Evolutionary conservation across 2,888 invertebrate species (phyloP).

Genomic region (Acanthosepion pharaonis): DNA sequence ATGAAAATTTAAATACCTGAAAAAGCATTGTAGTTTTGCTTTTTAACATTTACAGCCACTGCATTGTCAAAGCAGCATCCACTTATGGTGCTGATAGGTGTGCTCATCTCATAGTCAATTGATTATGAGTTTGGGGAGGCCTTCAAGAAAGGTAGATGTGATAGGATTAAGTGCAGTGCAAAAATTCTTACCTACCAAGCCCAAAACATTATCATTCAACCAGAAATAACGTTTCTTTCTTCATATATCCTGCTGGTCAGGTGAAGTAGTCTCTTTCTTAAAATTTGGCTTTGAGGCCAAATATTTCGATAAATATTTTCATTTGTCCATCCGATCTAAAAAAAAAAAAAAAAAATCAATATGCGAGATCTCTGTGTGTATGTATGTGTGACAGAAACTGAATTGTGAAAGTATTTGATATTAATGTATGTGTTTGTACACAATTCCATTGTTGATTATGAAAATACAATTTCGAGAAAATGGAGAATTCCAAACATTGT

Average conservation of each 20-base stretch:
- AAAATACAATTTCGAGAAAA: background rate
- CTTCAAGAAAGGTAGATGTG: background rate
- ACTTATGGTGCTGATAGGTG: background rate
- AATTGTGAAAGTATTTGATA: background rate
- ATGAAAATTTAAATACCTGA: background rate
- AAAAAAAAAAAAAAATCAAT: background rate
- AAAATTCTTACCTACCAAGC: background rate
- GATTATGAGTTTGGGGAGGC: background rate
- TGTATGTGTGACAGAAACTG: background rate
- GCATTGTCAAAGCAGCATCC: background rate
- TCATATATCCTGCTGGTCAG: background rate
- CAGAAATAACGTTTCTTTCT: background rate
- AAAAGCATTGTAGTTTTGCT: background rate
- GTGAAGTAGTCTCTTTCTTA: background rate
- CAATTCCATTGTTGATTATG: background rate
- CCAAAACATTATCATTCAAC: background rate
- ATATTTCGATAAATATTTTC: background rate
- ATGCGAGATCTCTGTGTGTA: background rate
- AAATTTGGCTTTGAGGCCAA: background rate
- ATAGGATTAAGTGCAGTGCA: background rate
- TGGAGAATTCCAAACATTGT: background rate
- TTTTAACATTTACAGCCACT: background rate
- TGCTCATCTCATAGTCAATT: background rate
- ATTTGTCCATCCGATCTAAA: no score
- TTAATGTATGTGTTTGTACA: constrained; percentile 9